These are phyloP conservation scores for Meghimatium bilineatum DNA, from an alignment of 2,888 invertebrate species.

Conservation along the genomic window DNA sequence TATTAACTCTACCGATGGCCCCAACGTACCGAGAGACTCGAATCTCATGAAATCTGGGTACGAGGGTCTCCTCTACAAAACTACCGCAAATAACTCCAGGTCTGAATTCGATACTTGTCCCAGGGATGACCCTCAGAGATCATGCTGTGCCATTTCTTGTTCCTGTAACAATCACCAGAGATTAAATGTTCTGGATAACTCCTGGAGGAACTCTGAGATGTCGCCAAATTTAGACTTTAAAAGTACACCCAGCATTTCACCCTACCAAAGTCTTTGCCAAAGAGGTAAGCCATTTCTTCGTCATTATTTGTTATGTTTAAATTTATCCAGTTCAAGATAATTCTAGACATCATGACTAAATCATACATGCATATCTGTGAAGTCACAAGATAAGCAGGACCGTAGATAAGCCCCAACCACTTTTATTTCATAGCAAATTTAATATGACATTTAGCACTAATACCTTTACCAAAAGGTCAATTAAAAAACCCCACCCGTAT, in stretches of 20 bases:
- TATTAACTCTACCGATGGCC: conserved; percentile 56
- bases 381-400: no score
- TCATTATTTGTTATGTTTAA: no score
- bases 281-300: conserved; percentile 58
- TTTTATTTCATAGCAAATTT: no score
- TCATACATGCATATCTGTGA: no score
- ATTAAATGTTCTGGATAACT: conserved; percentile 65
- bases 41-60: conserved; percentile 59
- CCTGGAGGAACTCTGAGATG: conserved; percentile 65
- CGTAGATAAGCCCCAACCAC: no score
- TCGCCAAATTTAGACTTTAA: conserved; percentile 67
- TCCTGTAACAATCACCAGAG: conserved; percentile 65
- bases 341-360: no score
- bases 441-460: no score
- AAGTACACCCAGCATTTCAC: conserved; percentile 62
- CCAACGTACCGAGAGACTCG: conserved; percentile 36
- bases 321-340: no score
- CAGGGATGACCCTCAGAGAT: conserved; percentile 63
- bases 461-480: no score
- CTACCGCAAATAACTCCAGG: conserved; percentile 50
- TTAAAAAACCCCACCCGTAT: no score
- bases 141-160: conserved; percentile 69
- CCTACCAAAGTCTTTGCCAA: conserved; percentile 67
- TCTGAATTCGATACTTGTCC: conserved; percentile 48
- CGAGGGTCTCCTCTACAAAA: conserved; percentile 67